Conservation (phyloP, 1,140 invertebrate genomes). For the Diabrotica undecimpunctata region DNA sequence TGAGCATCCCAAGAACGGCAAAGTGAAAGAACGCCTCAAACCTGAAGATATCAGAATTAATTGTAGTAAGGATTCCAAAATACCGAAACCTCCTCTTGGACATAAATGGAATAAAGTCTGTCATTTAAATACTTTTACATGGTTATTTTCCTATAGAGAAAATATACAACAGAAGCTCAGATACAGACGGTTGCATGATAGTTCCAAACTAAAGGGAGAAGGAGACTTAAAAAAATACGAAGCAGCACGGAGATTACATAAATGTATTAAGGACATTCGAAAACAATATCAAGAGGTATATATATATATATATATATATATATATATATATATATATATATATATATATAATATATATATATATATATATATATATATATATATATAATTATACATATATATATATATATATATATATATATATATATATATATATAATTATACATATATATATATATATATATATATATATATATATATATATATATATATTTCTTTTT, state of each 20-base stretch:
- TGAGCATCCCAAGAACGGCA: slow-evolving; percentile 99
- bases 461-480: too few species aligned
- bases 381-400: too few species aligned
- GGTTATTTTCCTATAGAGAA: slow-evolving; percentile 98
- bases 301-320: too few species aligned
- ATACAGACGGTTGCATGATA: slow-evolving; percentile 99
- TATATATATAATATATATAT: too few species aligned
- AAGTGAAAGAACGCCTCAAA: slow-evolving; percentile 84
- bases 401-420: too few species aligned
- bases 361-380: too few species aligned
- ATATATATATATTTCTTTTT: too few species aligned
- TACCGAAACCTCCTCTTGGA: slow-evolving; percentile 82
- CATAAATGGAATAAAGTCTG: slow-evolving; percentile 96
- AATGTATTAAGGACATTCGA: slow-evolving; percentile 90
- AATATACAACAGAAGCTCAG: slow-evolving; percentile 97
- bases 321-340: too few species aligned
- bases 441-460: too few species aligned
- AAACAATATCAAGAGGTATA: slow-evolving; percentile 68
- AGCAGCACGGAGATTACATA: slow-evolving; percentile 86
- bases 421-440: too few species aligned
- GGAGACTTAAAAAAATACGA: slow-evolving; percentile 99
- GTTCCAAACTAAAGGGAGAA: slow-evolving; percentile 98
- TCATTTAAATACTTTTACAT: slow-evolving; percentile 94
- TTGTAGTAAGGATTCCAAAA: slow-evolving; percentile 87
- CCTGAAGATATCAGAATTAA: slow-evolving; percentile 98